phyloP scores from a whole-genome alignment of 2,888 invertebrate genomes.

The Nephrotoma appendiculata region DNA sequence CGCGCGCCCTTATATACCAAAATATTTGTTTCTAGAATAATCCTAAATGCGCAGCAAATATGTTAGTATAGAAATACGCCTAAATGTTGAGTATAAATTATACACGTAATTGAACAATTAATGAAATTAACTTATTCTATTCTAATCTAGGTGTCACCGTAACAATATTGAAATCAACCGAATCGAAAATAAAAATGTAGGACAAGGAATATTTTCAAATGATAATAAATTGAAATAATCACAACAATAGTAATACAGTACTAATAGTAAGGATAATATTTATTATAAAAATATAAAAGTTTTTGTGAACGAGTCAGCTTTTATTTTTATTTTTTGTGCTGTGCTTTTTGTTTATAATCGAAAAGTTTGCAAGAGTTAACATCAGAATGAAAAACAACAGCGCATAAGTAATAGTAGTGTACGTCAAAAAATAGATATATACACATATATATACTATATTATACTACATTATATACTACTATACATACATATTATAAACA shows the following conservation, averaged over 20 bases:
- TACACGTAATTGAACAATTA: no score
- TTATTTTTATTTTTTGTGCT: neutral
- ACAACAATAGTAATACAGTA: neutral
- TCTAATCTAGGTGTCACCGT: no score
- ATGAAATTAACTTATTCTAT: no score
- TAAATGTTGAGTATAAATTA: no score
- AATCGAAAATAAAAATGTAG: neutral
- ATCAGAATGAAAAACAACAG: neutral
- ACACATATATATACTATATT: neutral
- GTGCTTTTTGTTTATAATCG: neutral
- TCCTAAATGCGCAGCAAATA: no score
- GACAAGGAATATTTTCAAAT: neutral
- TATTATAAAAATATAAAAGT: neutral
- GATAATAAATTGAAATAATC: neutral
- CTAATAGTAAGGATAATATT: neutral
- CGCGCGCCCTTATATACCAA: no score
- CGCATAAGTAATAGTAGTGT: neutral
- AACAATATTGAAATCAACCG: neutral
- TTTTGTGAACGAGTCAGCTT: neutral
- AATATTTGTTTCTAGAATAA: no score
- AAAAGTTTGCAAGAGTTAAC: neutral
- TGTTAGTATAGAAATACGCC: no score
- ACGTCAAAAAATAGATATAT: neutral
- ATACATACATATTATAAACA: neutral
- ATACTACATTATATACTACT: neutral